Conservation (phyloP, 2,888 invertebrate genomes). For the Drosophila mimica region DNA sequence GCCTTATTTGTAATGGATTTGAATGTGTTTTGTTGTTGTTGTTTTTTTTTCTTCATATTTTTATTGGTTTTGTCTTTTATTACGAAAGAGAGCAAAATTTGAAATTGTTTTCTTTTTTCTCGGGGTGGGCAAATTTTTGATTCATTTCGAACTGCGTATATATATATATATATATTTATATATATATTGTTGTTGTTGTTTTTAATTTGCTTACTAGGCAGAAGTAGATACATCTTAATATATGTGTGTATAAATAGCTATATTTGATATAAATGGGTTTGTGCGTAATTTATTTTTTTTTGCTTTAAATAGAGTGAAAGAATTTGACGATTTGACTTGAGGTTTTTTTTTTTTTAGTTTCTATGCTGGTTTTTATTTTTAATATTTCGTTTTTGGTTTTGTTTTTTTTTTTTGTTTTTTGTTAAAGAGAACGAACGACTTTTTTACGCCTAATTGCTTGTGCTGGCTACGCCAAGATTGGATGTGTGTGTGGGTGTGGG, state of each 20-base stretch:
- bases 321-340: conserved; percentile 30
- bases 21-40: background rate
- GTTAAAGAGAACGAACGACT: conserved; percentile 55
- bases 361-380: conserved; percentile 6
- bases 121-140: conserved; percentile 66
- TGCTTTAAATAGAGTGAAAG: conserved; percentile 43
- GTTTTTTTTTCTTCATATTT: conserved; percentile 1
- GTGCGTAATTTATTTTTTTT: conserved; percentile 58
- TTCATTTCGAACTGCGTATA: conserved; percentile 57
- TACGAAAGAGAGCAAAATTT: conserved; percentile 36
- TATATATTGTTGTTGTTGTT: conserved; percentile 16
- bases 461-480: conserved; percentile 76
- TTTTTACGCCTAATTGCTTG: conserved; percentile 69
- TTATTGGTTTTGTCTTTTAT: conserved; percentile 15
- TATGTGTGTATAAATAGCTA: conserved; percentile 56
- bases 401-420: conserved; percentile 12
- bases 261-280: conserved; percentile 75
- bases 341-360: conserved; percentile 13
- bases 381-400: background rate
- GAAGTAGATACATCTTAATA: conserved; percentile 74
- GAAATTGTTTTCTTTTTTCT: conserved; percentile 15
- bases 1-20: conserved; percentile 8
- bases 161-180: conserved; percentile 19
- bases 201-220: conserved; percentile 70
- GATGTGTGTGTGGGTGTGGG: conserved; percentile 29